Evolutionary conservation across 2,888 invertebrate genomes (phyloP).

Genomic region (Leptopterna dolabrata): DNA sequence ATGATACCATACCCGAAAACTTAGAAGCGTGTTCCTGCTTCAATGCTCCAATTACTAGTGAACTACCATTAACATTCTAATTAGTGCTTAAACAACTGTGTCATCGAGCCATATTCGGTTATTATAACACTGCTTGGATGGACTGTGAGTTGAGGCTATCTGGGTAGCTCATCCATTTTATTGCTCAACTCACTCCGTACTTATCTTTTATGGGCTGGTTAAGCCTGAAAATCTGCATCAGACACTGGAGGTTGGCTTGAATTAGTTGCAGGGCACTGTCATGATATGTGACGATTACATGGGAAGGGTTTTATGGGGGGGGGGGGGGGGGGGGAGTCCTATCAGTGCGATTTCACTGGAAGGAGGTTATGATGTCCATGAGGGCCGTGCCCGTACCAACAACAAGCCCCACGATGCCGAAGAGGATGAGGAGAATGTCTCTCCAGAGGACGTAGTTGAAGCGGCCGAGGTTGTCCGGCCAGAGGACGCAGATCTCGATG

Average conservation of each 20-base stretch:
- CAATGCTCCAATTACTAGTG: no score
- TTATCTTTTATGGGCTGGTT: no score
- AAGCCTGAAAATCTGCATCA: no score
- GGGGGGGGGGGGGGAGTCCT: not conserved
- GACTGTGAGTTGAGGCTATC: no score
- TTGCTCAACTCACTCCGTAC: no score
- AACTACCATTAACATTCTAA: no score
- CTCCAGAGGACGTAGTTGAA: slow-evolving; percentile 68
- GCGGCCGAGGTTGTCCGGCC: slow-evolving; percentile 73
- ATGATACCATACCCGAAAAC: no score
- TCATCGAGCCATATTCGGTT: no score
- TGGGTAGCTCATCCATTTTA: no score
- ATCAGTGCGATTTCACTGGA: slow-evolving; percentile 59
- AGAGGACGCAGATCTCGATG: slow-evolving; percentile 79
- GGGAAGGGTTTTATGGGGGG: not conserved
- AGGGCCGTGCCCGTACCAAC: slow-evolving; percentile 73
- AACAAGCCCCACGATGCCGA: slow-evolving; percentile 70
- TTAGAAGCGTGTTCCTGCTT: no score
- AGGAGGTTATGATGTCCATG: slow-evolving; percentile 69
- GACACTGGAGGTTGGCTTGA: not conserved
- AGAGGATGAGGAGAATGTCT: slow-evolving; percentile 69
- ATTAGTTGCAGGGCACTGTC: slow-evolving; percentile 10
- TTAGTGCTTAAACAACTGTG: no score
- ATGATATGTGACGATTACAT: slow-evolving; percentile 41
- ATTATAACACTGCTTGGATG: no score